Evolutionary conservation across 92 coral and sea anemone genomes (phyloP), one percentile per base, ranked within the genome.

Genomic region (Parazoanthus darwini): DNA sequence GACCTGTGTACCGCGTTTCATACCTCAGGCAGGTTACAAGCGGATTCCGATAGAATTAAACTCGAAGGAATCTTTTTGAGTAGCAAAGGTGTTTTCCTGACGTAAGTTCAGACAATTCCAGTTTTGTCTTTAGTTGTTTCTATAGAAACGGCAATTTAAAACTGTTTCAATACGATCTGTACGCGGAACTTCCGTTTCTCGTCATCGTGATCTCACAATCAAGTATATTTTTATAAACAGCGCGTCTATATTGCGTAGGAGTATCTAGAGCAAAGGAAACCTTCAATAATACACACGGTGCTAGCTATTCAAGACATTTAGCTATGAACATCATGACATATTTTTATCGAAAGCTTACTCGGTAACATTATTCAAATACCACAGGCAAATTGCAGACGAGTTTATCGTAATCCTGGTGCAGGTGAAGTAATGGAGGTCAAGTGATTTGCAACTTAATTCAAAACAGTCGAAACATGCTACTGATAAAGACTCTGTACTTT

Each of bases 381-480:
- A 63, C 26, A 3, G 26, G 6, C 59, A 63, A 63, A 63, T 20
- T 0, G 66, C 26, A 63, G 70, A 63, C 70, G 70, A 7, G 8
- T 22, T 63, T 63, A 63, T 63, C 70, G 8, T 23, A 26, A 63
- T 63, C 6, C 25, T 63, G 26, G 20, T 23, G 9, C 20, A 13
- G 10, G 22, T 58, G 10, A 13, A 20, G 26, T 20, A 22, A 20
- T 63, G 70, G 38, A 79, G 66, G 82, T 48, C 82, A 79, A 79
- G 59, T 15, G 68, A 79, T 78, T 44, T 78, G 81, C 81, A 46
- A 13, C 37, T 43, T 37, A 78, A 78, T n/a, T 78, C 26, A 78
- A 78, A 79, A 79, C 67, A 79, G 23, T 25, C 37, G 18, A 3
- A 46, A n/a, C 66, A 79, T 50, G 82, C 50, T 79, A 79, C 7